Evolutionary conservation across 1,140 invertebrate genomes (phyloP).

Genomic region (Trichoplusia ni): DNA sequence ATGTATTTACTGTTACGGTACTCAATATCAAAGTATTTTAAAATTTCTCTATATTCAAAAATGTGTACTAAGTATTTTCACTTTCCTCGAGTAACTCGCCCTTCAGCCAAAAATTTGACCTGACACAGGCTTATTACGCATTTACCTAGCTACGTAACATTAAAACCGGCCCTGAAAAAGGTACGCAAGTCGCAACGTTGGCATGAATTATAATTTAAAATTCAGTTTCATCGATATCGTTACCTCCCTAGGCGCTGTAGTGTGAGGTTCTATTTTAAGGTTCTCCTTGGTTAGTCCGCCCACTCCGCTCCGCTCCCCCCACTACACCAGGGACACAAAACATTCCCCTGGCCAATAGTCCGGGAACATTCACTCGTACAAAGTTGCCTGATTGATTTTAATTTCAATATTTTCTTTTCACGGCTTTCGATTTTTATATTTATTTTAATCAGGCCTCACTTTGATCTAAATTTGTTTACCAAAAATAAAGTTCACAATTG

Average conservation of each 20-base stretch:
- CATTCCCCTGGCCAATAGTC: background rate
- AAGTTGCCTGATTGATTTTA: slow-evolving; percentile 13
- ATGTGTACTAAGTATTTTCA: no score
- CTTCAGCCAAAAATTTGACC: no score
- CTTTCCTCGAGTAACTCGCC: no score
- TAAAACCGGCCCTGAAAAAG: no score
- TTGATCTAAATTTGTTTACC: background rate
- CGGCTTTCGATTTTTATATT: background rate
- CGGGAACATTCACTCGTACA: background rate
- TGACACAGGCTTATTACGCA: no score
- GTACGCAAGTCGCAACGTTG: background rate
- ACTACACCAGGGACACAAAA: background rate
- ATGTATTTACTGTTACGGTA: background rate
- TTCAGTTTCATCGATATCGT: slow-evolving; percentile 32
- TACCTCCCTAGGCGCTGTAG: slow-evolving; percentile 21
- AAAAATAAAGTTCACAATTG: no score
- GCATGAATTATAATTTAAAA: background rate
- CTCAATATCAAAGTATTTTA: no score
- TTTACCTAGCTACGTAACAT: no score
- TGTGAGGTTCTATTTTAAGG: slow-evolving; percentile 52
- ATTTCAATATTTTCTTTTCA: background rate
- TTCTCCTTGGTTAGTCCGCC: slow-evolving; percentile 15
- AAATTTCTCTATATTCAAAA: no score
- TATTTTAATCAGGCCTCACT: background rate
- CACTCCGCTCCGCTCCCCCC: background rate